Evolutionary conservation across 2,888 invertebrate species (phyloP).

Genomic region (Thysanoteuthis rhombus): DNA sequence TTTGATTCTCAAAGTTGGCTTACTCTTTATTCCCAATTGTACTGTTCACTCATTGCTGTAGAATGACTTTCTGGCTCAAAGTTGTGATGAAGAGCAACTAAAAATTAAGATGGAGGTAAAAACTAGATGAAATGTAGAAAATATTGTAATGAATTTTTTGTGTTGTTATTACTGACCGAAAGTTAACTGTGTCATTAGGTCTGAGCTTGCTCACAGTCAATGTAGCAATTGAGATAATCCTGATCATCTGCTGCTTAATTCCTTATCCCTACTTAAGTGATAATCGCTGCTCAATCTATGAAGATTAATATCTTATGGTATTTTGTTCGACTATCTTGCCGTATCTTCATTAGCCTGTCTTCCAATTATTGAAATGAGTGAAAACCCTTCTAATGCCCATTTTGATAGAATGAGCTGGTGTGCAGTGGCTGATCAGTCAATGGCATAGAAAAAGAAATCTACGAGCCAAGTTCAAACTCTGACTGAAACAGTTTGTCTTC

Average conservation of each 20-base stretch:
- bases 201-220: background rate
- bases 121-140: too few relatives aligned
- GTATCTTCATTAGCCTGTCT: background rate
- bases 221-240: background rate
- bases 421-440: too few relatives aligned
- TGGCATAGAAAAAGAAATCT: too few relatives aligned
- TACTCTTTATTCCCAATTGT: too few relatives aligned
- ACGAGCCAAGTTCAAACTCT: too few relatives aligned
- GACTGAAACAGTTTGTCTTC: background rate
- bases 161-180: background rate
- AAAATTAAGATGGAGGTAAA: too few relatives aligned
- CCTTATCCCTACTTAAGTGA: constrained; percentile 12
- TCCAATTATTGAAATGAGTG: background rate
- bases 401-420: too few relatives aligned
- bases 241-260: background rate
- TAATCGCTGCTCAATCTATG: background rate
- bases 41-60: too few relatives aligned
- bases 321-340: background rate
- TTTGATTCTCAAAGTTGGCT: too few relatives aligned
- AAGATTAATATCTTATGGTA: background rate
- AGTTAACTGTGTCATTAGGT: background rate
- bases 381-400: background rate
- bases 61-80: too few relatives aligned
- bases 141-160: too few relatives aligned
- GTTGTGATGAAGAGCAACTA: too few relatives aligned